phyloP scores from a whole-genome alignment of 2,888 invertebrate genomes.

The Saturnia japonica region DNA sequence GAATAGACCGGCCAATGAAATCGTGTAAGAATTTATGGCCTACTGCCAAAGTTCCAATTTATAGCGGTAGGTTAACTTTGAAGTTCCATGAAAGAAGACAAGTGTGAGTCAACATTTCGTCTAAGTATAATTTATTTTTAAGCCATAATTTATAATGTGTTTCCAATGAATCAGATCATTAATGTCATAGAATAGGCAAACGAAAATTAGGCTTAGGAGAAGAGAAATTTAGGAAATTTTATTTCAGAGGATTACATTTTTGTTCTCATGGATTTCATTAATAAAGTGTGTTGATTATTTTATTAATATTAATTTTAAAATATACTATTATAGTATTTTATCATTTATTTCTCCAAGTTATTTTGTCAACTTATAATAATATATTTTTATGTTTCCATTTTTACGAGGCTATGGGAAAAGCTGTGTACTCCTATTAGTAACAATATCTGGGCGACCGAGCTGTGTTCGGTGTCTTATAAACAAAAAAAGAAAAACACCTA shows the following conservation, averaged over 20 bases:
- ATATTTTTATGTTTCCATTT: too few species aligned
- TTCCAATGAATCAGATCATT: not conserved
- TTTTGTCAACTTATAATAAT: too few species aligned
- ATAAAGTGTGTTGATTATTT: too few species aligned
- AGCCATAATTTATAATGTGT: not conserved
- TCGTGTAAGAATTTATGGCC: conserved; percentile 21
- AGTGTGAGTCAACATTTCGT: not conserved
- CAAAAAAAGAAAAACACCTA: too few species aligned
- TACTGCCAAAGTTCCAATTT: conserved; percentile 5
- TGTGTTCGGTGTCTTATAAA: too few species aligned
- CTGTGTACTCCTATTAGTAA: too few species aligned
- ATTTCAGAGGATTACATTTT: not conserved
- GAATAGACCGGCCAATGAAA: conserved; percentile 18
- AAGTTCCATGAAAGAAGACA: not conserved
- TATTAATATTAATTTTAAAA: too few species aligned
- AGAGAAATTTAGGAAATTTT: not conserved
- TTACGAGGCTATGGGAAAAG: too few species aligned
- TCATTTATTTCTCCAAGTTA: too few species aligned
- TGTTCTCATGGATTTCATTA: too few species aligned
- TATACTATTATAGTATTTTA: too few species aligned
- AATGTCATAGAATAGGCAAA: not conserved
- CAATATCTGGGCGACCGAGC: too few species aligned
- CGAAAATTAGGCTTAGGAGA: not conserved
- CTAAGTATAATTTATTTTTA: not conserved
- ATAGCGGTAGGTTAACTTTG: not conserved